A percentile compares a stretch with the other conserved stretches of the same genome.
phyloP scores from a whole-genome alignment of 2,888 invertebrate species.

The Hybos culiciformis region DNA sequence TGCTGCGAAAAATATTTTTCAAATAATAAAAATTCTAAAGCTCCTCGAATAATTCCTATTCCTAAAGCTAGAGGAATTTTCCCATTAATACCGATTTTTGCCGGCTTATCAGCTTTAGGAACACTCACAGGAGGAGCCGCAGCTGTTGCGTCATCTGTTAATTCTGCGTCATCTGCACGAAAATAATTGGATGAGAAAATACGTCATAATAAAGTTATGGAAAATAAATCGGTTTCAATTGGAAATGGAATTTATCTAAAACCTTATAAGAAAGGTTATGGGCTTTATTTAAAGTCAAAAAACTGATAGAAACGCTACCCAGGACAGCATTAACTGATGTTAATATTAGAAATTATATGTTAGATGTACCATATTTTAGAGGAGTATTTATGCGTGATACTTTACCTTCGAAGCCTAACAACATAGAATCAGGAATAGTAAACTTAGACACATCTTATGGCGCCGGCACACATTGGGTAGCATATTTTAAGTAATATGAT shows the following conservation, averaged over 20 bases:
- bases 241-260: slow-evolving; percentile 23
- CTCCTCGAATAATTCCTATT: slow-evolving; percentile 18
- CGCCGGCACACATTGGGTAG: too few relatives aligned
- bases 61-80: slow-evolving; percentile 25
- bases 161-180: slow-evolving; percentile 21
- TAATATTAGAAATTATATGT: too few relatives aligned
- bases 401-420: too few relatives aligned
- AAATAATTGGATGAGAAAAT: slow-evolving; percentile 20
- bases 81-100: slow-evolving; percentile 25
- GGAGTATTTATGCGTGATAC: too few relatives aligned
- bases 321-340: too few relatives aligned
- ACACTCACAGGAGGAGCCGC: slow-evolving; percentile 25
- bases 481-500: too few relatives aligned
- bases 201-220: slow-evolving; percentile 26
- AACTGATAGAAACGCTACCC: too few relatives aligned
- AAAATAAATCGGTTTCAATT: slow-evolving; percentile 22
- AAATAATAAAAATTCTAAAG: slow-evolving; percentile 10
- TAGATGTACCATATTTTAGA: too few relatives aligned
- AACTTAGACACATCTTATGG: too few relatives aligned
- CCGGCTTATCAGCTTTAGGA: slow-evolving; percentile 24
- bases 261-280: slow-evolving; percentile 16
- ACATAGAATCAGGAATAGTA: too few relatives aligned
- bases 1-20: slow-evolving; percentile 5
- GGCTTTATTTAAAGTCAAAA: slow-evolving; percentile 10
- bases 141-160: slow-evolving; percentile 26